Conservation (phyloP, 64 coral and sea anemone genomes). For the Actinia tenebrosa region DNA sequence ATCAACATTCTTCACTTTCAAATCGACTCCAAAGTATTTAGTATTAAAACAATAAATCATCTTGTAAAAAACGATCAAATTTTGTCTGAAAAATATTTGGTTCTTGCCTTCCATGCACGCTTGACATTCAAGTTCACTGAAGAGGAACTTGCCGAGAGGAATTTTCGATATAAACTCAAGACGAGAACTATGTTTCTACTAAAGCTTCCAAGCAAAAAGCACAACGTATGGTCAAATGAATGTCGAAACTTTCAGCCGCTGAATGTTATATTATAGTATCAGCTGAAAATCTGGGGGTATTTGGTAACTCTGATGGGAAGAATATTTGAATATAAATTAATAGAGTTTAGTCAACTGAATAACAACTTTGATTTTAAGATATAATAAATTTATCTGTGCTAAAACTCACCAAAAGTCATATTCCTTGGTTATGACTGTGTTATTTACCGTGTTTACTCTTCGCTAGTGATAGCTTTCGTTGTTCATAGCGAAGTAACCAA, state of each 20-base stretch:
- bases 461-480: background rate
- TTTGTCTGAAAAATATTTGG: background rate
- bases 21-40: background rate
- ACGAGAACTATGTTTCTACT: background rate
- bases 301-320: background rate
- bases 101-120: background rate
- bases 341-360: background rate
- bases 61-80: background rate
- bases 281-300: background rate
- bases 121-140: background rate
- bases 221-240: background rate
- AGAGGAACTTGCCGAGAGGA: conserved; percentile 3
- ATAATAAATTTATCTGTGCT: background rate
- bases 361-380: background rate
- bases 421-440: background rate
- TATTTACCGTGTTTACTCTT: background rate
- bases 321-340: background rate
- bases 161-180: background rate
- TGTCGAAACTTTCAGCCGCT: background rate
- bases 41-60: background rate
- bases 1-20: background rate
- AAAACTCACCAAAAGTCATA: background rate
- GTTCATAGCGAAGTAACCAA: background rate
- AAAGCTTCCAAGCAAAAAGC: background rate
- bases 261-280: background rate